Conservation (phyloP, 2,113 vertebrate genomes). For the Galemys pyrenaicus region DNA sequence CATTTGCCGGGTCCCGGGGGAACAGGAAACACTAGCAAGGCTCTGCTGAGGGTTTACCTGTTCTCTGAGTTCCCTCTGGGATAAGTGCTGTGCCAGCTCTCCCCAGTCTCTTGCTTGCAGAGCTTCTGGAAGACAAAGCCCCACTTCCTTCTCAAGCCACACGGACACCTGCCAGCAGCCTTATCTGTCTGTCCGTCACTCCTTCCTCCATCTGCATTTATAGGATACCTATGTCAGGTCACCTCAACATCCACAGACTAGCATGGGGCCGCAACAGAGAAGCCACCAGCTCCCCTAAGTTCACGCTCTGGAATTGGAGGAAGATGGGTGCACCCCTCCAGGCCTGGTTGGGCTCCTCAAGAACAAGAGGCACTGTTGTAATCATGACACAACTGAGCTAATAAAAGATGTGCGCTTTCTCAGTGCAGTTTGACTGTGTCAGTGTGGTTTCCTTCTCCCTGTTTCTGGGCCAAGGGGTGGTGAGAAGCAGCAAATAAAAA, state of each 20-base stretch:
- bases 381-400: neutral
- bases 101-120: neutral
- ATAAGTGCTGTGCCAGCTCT: neutral
- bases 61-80: neutral
- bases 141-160: neutral
- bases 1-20: neutral
- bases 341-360: neutral
- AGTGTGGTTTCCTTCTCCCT: slow-evolving; percentile 24
- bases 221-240: neutral
- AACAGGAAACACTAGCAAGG: neutral
- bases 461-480: neutral
- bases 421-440: neutral
- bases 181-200: neutral
- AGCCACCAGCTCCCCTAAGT: neutral
- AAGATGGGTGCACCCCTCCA: neutral
- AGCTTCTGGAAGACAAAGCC: neutral
- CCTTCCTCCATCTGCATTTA: neutral
- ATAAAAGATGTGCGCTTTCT: neutral
- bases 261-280: neutral
- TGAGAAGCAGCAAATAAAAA: neutral
- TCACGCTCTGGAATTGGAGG: neutral
- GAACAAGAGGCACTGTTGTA: neutral
- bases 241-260: neutral
- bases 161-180: neutral
- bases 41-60: neutral